Conservation (phyloP, 2,888 invertebrate genomes). For the Mystacides longicornis region DNA sequence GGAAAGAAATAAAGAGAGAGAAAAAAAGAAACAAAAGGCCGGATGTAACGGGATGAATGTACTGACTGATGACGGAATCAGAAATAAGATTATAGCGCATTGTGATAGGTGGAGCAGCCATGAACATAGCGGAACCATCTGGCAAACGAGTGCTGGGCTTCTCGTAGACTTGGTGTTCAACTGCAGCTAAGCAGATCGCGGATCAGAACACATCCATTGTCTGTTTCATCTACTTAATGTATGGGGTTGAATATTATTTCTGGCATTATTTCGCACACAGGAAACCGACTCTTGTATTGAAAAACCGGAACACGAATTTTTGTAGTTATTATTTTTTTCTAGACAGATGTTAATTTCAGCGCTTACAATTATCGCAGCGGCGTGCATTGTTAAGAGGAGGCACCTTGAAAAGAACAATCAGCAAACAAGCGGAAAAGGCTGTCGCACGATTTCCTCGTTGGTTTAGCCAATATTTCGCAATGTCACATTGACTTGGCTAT, state of each 20-base stretch:
- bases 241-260: slow-evolving; percentile 9
- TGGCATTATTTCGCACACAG: slow-evolving; percentile 17
- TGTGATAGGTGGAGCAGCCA: slow-evolving; percentile 5
- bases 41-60: slow-evolving; percentile 25
- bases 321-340: background rate
- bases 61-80: slow-evolving; percentile 5
- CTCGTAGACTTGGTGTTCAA: too few relatives aligned
- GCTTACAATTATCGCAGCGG: background rate
- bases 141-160: slow-evolving; percentile 19
- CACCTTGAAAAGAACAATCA: slow-evolving; percentile 1
- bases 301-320: slow-evolving; percentile 21
- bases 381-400: background rate
- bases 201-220: slow-evolving; percentile 18
- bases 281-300: slow-evolving; percentile 19
- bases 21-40: slow-evolving; percentile 17
- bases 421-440: background rate
- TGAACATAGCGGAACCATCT: slow-evolving; percentile 25
- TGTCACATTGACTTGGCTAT: background rate
- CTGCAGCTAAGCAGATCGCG: slow-evolving; percentile 19
- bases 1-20: too few relatives aligned
- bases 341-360: background rate
- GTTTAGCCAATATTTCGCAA: background rate
- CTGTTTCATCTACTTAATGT: too few relatives aligned
- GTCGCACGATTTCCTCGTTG: background rate
- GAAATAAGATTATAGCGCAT: slow-evolving; percentile 13